phyloP scores from a whole-genome alignment of 2,888 invertebrate genomes.

The Parascotia fuliginaria region DNA sequence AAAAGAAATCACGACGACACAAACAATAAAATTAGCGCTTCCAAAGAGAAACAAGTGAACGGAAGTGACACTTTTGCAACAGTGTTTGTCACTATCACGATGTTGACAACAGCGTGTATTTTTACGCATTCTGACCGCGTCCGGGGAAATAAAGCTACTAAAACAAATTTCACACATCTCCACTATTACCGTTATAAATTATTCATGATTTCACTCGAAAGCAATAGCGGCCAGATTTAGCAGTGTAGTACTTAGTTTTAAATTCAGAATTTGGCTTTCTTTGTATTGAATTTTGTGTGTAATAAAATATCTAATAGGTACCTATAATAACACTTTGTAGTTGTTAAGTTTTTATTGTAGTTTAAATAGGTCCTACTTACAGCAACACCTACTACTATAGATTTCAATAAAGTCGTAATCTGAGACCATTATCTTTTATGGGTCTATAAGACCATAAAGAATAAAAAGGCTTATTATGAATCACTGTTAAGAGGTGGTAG shows the following conservation, averaged over 20 bases:
- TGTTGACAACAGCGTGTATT: constrained; percentile 26
- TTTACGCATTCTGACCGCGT: constrained; percentile 26
- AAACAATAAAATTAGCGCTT: constrained; percentile 20
- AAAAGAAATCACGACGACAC: constrained; percentile 11
- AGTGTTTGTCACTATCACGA: constrained; percentile 25
- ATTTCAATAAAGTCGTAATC: neutral
- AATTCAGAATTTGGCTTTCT: too few relatives aligned
- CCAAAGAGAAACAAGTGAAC: constrained; percentile 22
- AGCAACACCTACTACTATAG: too few relatives aligned
- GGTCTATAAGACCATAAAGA: too few relatives aligned
- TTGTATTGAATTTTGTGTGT: too few relatives aligned
- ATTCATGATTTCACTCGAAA: constrained; percentile 2
- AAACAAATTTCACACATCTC: neutral
- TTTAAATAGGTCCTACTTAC: too few relatives aligned
- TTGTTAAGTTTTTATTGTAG: too few relatives aligned
- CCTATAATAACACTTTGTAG: too few relatives aligned
- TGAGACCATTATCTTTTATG: neutral
- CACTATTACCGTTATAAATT: constrained; percentile 9
- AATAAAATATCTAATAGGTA: too few relatives aligned
- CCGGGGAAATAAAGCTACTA: constrained; percentile 1
- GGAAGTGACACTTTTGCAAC: constrained; percentile 34
- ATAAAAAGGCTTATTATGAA: too few relatives aligned
- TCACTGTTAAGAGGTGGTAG: too few relatives aligned
- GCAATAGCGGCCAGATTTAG: neutral
- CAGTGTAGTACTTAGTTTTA: neutral